phyloP scores from a whole-genome alignment of 2,113 vertebrate genomes.

The Sander lucioperca region DNA sequence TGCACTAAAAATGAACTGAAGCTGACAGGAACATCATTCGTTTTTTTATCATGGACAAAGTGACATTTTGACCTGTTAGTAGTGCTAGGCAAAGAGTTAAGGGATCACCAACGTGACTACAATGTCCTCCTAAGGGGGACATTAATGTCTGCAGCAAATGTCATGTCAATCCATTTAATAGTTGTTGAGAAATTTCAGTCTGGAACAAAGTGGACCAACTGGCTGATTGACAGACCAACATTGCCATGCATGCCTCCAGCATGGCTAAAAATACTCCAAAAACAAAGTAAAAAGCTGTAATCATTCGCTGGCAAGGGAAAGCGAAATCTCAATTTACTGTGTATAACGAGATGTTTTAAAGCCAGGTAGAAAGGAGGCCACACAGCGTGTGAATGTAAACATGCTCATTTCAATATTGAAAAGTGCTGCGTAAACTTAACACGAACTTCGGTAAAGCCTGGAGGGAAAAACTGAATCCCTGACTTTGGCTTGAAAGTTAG shows the following conservation, averaged over 20 bases:
- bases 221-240: background rate
- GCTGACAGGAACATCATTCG: background rate
- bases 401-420: constrained; percentile 1
- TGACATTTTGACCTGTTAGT: too few species aligned
- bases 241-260: background rate
- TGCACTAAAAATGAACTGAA: background rate
- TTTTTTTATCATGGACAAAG: background rate
- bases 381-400: constrained; percentile 9
- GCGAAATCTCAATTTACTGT: background rate
- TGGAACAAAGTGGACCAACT: background rate
- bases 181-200: too few species aligned
- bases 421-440: constrained; percentile 45
- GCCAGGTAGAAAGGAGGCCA: constrained; percentile 6
- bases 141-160: too few species aligned
- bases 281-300: background rate
- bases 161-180: too few species aligned
- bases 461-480: constrained; percentile 38
- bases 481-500: constrained; percentile 47
- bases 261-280: background rate
- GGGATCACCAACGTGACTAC: too few species aligned
- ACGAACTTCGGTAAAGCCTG: constrained; percentile 45
- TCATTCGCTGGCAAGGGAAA: constrained; percentile 4
- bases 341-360: constrained; percentile 14
- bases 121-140: too few species aligned
- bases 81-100: too few species aligned